Evolutionary conservation across 2,888 invertebrate genomes (phyloP), one percentile per base, ranked within the genome.

Genomic region (Ophion slaviceki): DNA sequence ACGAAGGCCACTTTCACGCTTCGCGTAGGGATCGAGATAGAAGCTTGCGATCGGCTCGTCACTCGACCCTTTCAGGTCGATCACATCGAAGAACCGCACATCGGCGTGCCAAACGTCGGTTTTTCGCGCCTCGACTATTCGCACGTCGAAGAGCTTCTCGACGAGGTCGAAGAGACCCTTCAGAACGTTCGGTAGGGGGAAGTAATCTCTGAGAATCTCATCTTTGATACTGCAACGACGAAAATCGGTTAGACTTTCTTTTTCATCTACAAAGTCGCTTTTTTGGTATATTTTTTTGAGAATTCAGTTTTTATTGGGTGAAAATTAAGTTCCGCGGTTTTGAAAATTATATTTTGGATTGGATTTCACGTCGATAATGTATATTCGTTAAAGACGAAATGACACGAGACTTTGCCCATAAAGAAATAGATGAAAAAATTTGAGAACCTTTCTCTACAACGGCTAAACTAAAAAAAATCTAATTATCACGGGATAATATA

Each of bases 41-140:
- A 98, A 98, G 7, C 97, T 97, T n/a, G 97, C 97, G 2, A 97
- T 94, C 0, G 97, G 97, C 88, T 92, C 95, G 70, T 95, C 95
- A 84, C 95, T 95, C 0, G 92, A 91, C 59, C 86, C 75, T 8
- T 96, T 95, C 17, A 95, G 95, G 90, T 98, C 97, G 90, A 95
- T 96, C 11, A 99, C 95, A 91, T 98, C 96, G 92, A 96, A 98
- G 92, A 96, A 98, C 90, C 96, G 96, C 0, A 98, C 98, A 92
- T 98, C 97, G 84, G 96, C 96, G 91, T 98, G 97, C 99, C 99
- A 99, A 0, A 96, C 96, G 75, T 97, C 95, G 0, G 96, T 96
- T 86, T 95, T 95, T 82, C 96, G 94, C 8, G 82, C 87, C 91
- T 97, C 96, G 57, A 96, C 95, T 74, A 98, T 97, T 90, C 96